Evolutionary conservation across 2,888 invertebrate species (phyloP), one percentile per base, ranked within the genome.

Genomic region (Melinaea marsaeus): DNA sequence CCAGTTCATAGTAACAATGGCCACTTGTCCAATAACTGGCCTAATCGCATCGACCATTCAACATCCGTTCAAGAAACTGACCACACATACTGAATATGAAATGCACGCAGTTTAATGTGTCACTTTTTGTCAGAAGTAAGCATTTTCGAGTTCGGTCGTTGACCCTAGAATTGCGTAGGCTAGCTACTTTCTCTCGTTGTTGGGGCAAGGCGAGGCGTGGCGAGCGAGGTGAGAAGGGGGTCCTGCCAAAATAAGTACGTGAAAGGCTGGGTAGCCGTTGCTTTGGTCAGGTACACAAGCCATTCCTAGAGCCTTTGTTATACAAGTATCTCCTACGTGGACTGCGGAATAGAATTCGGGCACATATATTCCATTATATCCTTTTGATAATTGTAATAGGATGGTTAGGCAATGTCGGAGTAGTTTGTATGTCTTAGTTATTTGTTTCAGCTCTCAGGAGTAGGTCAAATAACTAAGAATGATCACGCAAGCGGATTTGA

Each of bases 121-220:
- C 86, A 88, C 88, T 87, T 87, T 88, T 88, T 79, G 88, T 83
- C 86, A 88, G 86, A 86, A 86, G 84, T 86, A 78, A 85, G 85
- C 81, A 88, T 88, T 90, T 90, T 88, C 81, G 88, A 86, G 87
- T 87, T 81, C 85, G 90, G 89, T 85, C 90, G 79, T 83, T 84
- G 90, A 90, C 90, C 90, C 86, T 85, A 86, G 81, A 81, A 88
- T 88, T 90, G 90, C 90, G 89, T 90, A 88, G 88, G 87, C 84
- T 82, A 88, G 88, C 90, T 90, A 89, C 90, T 90, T 90, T 90
- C 90, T 90, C 90, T 88, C 74, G 79, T 75, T 79, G 84, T 77
- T 79, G 81, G 74, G 72, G 79, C 81, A 81, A 80, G 77, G 83
- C 78, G 79, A 79, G 75, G 79, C 66, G 80, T 73, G 79, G 77